Evolutionary conservation across 2,888 invertebrate genomes (phyloP), one percentile per base, ranked within the genome.

Genomic region (Ashinkailepas kermadecensis): DNA sequence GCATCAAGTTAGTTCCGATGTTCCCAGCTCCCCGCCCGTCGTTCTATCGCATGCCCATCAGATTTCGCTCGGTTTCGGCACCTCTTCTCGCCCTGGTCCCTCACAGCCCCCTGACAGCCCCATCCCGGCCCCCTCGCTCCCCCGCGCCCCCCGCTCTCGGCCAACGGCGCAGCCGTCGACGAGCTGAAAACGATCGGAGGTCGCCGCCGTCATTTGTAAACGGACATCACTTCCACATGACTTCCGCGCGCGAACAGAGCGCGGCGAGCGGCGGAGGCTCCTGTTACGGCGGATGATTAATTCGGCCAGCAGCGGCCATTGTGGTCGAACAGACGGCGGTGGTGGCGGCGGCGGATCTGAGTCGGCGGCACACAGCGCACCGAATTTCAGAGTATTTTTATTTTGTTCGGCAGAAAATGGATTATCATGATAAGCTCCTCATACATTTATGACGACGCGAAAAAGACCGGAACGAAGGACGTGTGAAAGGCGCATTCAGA

Each of bases 51-150:
- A 39, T 39, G 39, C 39, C 39, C 39, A 39, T 39, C 39, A 39
- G 1, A 39, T 3, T 39, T 39, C 39, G 39, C 39, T 39, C 39
- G 39, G 39, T 39, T 39, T 39, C 39, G 39, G 39, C 39, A 39
- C 39, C 39, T 39, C 39, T 39, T 39, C 80, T 78, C 80, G 80
- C 67, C 78, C 83, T 81, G 39, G 59, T 82, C 39, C 83, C 62
- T 78, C 82, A 15, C 58, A 81, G 70, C 81, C 83, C 62, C 82
- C 82, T n/a, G 81, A 65, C 18, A 58, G 81, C 70, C 70, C 81
- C 80, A n/a, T 83, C 85, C 25, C 84, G 84, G n/a, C 82, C 82
- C 64, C 84, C 82, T 11, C 82, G 84, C 70, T 65, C 82, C 81
- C 59, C 80, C 54, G 25, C 80, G 65, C 67, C 74, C 81, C 81